Evolutionary conservation across 1,140 invertebrate species (phyloP), one percentile per base, ranked within the genome.

Genomic region (Drosophila subobscura): DNA sequence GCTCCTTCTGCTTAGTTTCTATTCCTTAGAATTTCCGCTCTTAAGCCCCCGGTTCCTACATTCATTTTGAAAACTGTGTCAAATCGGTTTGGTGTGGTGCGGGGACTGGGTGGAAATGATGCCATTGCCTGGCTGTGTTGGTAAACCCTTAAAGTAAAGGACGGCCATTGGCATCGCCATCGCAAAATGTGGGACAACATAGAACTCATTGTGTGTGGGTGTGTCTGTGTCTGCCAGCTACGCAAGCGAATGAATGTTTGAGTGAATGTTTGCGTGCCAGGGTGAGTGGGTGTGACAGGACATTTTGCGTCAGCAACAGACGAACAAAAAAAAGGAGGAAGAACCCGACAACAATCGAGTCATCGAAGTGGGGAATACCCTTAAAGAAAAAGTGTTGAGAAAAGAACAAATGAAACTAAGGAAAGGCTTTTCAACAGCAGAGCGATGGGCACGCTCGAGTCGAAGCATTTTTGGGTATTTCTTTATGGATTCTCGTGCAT

Each of bases 221-320:
- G 46, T 6, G 8, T 37, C 16, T 7, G 29, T 52, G 25, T 53
- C 3, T 37, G 3, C 10, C 10, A 12, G 33, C 33, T 37, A 37
- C 33, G 23, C 49, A 25, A 25, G 55, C 14, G 16, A 20, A 0
- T 63, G 49, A 27, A 44, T 58, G 68, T 81, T 44, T 53, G 56
- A 14, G 33, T 41, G 59, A 54, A 20, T 54, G 37, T 41, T 42
- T 70, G 60, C 42, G 41, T 6, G 8, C 37, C 5, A n/a, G n/a
- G 3, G 7, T 52, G 77, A 53, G 78, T 64, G 79, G 63, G 77
- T 67, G 68, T 64, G 68, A 86, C 68, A 77, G 81, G 83, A 81
- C 77, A 77, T 78, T 85, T 74, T 86, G 47, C 83, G 81, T 86
- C 81, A 86, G 81, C 81, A 75, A 49, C 63, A 80, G 63, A 50